Evolutionary conservation across 2,797 vertebrate genomes (phyloP).

Genomic region (Australoheros facetus): DNA sequence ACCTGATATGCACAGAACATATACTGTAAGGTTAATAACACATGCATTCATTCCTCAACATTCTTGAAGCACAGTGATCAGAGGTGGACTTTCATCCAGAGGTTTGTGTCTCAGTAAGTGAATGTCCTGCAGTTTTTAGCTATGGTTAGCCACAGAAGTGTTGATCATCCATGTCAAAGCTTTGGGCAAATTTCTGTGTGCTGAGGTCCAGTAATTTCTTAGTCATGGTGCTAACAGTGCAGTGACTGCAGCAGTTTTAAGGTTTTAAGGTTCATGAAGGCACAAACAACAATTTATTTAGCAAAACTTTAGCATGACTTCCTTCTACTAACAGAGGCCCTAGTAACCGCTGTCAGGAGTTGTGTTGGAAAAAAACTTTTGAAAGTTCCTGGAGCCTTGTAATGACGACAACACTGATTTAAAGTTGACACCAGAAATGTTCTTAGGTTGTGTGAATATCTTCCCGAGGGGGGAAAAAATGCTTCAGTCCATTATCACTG

Average conservation of each 20-base stretch:
- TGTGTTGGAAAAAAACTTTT: neutral
- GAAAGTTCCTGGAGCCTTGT: neutral
- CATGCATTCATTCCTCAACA: neutral
- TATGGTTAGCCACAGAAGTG: neutral
- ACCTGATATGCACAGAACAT: too few species aligned
- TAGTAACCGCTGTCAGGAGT: neutral
- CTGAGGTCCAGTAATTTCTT: slow-evolving; percentile 6
- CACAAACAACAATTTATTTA: neutral
- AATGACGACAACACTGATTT: neutral
- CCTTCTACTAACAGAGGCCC: neutral
- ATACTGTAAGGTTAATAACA: too few species aligned
- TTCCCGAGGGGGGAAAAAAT: neutral
- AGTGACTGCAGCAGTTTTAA: neutral
- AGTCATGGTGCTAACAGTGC: neutral
- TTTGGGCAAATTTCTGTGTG: neutral
- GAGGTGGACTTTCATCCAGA: neutral
- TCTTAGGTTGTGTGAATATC: neutral
- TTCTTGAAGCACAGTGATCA: neutral
- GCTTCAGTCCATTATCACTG: too few species aligned
- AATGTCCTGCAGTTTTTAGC: slow-evolving; percentile 1
- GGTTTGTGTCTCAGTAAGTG: neutral
- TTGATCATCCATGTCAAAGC: slow-evolving; percentile 4
- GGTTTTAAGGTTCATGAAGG: neutral
- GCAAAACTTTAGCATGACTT: neutral
- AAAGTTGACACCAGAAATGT: neutral